Conservation (phyloP, 2,113 vertebrate genomes). For the Piaya cayana region DNA sequence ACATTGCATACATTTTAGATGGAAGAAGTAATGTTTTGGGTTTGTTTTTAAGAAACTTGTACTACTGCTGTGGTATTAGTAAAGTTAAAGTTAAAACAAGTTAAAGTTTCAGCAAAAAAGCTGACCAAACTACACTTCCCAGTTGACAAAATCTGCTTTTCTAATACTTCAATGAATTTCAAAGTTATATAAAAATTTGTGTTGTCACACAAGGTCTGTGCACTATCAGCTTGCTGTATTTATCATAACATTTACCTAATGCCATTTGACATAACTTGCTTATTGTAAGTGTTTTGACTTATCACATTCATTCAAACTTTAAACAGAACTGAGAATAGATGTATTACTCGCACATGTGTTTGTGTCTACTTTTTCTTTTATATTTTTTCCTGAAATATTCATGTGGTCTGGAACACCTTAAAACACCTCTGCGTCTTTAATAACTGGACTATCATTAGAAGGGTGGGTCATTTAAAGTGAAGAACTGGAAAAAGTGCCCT, state of each 20-base stretch:
- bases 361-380: neutral
- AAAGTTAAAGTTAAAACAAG: neutral
- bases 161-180: neutral
- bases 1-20: neutral
- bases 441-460: neutral
- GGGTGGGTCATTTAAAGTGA: neutral
- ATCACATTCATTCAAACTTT: neutral
- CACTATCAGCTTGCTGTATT: neutral
- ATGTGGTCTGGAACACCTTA: neutral
- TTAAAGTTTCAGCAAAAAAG: neutral
- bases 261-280: neutral
- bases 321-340: neutral
- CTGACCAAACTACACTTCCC: neutral
- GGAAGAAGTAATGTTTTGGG: neutral
- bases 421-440: neutral
- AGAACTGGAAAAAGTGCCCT: neutral
- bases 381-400: conserved; percentile 3
- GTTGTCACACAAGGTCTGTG: neutral
- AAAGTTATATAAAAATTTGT: neutral
- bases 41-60: neutral
- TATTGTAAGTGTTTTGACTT: neutral
- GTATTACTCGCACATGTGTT: neutral
- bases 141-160: neutral
- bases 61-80: neutral
- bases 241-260: neutral